Conservation (phyloP, 1,140 invertebrate genomes). For the Drosophila lini region DNA sequence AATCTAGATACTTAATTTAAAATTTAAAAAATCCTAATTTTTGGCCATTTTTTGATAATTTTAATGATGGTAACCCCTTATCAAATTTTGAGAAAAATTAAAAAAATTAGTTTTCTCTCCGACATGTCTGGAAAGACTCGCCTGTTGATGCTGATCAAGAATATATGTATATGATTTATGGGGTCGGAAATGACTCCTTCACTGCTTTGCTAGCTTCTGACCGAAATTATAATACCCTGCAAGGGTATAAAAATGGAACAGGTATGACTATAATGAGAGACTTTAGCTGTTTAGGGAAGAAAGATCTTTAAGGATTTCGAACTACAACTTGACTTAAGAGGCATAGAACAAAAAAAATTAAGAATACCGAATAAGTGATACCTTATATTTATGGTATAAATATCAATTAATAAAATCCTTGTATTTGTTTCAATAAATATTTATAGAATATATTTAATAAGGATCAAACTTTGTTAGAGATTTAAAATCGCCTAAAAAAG, state of each 20-base stretch:
- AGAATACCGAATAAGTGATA: not conserved
- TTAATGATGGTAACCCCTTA: too few species aligned
- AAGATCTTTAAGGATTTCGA: not conserved
- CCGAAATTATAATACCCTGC: too few species aligned
- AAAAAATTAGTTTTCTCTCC: too few species aligned
- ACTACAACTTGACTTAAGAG: slow-evolving; percentile 7
- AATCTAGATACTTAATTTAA: too few species aligned
- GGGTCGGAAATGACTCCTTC: too few species aligned
- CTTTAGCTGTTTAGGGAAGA: not conserved
- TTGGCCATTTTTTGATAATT: too few species aligned
- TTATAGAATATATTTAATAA: not conserved
- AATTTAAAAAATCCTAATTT: too few species aligned
- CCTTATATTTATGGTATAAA: not conserved
- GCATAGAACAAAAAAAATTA: slow-evolving; percentile 7
- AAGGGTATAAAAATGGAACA: not conserved
- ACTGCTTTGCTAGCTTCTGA: too few species aligned
- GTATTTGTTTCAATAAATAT: not conserved
- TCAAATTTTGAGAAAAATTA: too few species aligned
- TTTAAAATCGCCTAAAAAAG: not conserved
- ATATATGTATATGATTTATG: too few species aligned
- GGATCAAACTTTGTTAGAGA: not conserved
- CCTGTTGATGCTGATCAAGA: too few species aligned
- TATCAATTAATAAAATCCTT: not conserved
- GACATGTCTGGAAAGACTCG: too few species aligned
- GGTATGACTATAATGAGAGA: not conserved